Evolutionary conservation across 2,797 vertebrate genomes (phyloP).

Genomic region (Megaceryle alcyon): DNA sequence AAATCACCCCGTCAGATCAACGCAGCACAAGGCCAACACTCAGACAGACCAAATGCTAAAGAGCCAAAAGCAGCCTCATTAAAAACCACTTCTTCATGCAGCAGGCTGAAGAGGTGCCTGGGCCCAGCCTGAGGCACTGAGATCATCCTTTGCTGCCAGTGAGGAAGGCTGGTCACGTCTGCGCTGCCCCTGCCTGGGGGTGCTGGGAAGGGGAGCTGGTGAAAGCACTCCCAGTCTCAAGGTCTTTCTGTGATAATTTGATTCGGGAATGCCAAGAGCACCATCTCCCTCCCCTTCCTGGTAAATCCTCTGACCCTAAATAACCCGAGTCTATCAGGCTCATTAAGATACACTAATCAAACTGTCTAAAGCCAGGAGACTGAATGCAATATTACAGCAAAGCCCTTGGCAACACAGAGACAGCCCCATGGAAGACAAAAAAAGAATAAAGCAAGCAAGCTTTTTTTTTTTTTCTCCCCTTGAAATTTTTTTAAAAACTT

Average conservation of each 20-base stretch:
- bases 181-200: neutral
- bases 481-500: neutral
- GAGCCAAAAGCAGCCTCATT: neutral
- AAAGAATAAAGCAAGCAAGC: neutral
- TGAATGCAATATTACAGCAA: neutral
- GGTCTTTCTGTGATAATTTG: neutral
- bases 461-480: neutral
- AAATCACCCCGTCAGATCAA: neutral
- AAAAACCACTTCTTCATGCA: neutral
- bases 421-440: rapidly evolving
- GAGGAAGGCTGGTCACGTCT: rapidly evolving
- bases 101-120: neutral
- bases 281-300: neutral
- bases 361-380: neutral
- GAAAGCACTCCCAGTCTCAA: neutral
- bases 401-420: neutral
- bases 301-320: slow-evolving; percentile 40
- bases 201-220: neutral
- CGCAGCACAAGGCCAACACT: neutral
- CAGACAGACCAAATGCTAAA: neutral
- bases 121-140: rapidly evolving
- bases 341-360: slow-evolving; percentile 37
- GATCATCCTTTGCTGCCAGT: neutral
- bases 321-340: slow-evolving; percentile 16
- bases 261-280: neutral